Base-by-base conservation (phyloP, 2,888 invertebrate genomes). In the Aelia acuminata region DNA sequence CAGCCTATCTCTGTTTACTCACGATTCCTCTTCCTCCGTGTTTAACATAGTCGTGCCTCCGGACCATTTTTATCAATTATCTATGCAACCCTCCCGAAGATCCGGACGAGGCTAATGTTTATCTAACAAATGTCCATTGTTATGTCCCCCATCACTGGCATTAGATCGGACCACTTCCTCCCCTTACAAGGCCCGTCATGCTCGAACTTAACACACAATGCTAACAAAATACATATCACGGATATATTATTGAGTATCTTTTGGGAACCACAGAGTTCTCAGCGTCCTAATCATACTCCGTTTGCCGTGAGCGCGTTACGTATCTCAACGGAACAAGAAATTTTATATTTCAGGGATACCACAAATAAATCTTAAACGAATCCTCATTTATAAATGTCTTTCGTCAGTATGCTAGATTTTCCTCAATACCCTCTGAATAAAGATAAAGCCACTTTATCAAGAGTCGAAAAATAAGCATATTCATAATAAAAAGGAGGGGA, bases 51-150 rank as follows among this genome's bases (percentile, higher is more conserved):
- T 80, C 80, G 80, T 80, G 80, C 80, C 80, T 80, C 43, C 43
- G 80, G 80, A 47, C 80, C 80, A 80, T 80, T 80, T 80, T 80
- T 80, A 80, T 80, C 80, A 80, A 80, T 80, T 80, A 80, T 47
- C 39, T 80, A 80, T 80, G 80, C 80, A 80, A 43, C 80, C 80
- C 43, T 18, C 43, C 80, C 43, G n/a, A 43, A 47, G 80, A 43
- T 80, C 43, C n/a, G 43, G 43, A 80, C 43, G 43, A 80, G 43
- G 43, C 35, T 70, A 70, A 70, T 70, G 18, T 70, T 70, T 70
- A 70, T 70, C 63, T 70, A 70, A 35, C 31, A 15, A 35, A 70
- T 70, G 63, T 70, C 63, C 63, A 70, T 70, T 70, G 63, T 70
- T 70, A 70, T 35, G 31, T 35, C 18, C 20, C 63, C 22, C 63